Percentiles rank a stretch among this genome's conserved stretches.
Conservation (phyloP, 2,113 vertebrate genomes). For the Brienomyrus longianalis region DNA sequence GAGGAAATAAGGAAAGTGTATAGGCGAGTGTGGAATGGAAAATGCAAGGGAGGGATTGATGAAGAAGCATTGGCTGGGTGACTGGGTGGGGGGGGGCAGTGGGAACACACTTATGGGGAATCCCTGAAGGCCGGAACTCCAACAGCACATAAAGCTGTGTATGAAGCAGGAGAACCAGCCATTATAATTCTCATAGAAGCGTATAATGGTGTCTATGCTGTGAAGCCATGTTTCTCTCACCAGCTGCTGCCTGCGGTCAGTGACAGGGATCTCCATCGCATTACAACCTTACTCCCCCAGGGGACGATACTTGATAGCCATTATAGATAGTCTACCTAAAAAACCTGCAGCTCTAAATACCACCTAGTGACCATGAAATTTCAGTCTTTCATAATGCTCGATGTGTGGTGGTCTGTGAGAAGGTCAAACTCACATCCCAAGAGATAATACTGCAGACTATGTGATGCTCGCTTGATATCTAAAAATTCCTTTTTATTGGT, state of each 20-base stretch:
- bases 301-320: neutral
- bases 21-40: neutral
- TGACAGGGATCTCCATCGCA: neutral
- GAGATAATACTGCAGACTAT: neutral
- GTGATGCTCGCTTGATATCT: neutral
- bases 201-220: neutral
- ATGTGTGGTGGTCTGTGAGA: neutral
- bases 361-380: neutral
- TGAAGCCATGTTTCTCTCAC: neutral
- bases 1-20: neutral
- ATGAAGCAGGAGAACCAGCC: neutral
- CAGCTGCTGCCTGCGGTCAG: neutral
- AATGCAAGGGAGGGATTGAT: neutral
- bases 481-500: neutral
- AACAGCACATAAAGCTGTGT: neutral
- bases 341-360: neutral
- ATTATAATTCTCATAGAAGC: accelerated
- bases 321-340: neutral
- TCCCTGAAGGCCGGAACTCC: neutral
- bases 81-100: neutral
- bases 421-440: neutral
- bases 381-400: neutral
- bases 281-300: neutral
- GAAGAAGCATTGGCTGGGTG: neutral
- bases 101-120: neutral